phyloP scores from a whole-genome alignment of 2,797 vertebrate genomes.

The Ceryle rudis region DNA sequence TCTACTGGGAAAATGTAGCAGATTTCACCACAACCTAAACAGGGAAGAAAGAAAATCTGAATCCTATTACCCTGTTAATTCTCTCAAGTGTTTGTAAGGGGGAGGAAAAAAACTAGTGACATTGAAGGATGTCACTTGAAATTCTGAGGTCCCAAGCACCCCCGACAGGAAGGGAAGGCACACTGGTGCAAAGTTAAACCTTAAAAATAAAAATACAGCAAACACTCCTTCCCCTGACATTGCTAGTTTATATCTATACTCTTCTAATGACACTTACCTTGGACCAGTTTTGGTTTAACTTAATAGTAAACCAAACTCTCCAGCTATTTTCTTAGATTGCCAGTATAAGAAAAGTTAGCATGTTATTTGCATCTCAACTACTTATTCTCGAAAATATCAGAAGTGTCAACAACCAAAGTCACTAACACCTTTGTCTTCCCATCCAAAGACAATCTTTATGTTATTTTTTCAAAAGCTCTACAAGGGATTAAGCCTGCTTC shows the following conservation, averaged over 20 bases:
- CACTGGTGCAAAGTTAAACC: conserved; percentile 77
- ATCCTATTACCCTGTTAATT: conserved; percentile 35
- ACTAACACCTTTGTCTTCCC: conserved; percentile 28
- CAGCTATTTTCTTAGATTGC: conserved; percentile 51
- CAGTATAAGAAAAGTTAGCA: conserved; percentile 55
- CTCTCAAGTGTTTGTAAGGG: conserved; percentile 65
- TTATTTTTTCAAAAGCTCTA: conserved; percentile 36
- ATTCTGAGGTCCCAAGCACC: conserved; percentile 72
- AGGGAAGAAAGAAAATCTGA: conserved; percentile 49
- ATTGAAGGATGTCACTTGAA: conserved; percentile 46
- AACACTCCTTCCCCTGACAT: conserved; percentile 52
- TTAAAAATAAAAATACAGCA: conserved; percentile 65
- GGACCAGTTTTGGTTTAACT: conserved; percentile 58
- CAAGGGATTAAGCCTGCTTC: conserved; percentile 34
- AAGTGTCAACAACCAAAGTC: conserved; percentile 58
- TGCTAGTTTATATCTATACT: conserved; percentile 57
- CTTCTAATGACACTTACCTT: conserved; percentile 63
- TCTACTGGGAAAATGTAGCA: conserved; percentile 44
- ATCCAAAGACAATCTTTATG: conserved; percentile 28
- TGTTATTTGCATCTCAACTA: conserved; percentile 69
- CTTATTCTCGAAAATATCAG: conserved; percentile 48
- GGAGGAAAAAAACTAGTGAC: conserved; percentile 48
- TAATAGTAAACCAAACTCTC: conserved; percentile 47
- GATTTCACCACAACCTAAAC: conserved; percentile 48
- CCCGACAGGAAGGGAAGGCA: conserved; percentile 79